phyloP scores from a whole-genome alignment of 2,888 invertebrate species.

The Himalopsyche anomala region DNA sequence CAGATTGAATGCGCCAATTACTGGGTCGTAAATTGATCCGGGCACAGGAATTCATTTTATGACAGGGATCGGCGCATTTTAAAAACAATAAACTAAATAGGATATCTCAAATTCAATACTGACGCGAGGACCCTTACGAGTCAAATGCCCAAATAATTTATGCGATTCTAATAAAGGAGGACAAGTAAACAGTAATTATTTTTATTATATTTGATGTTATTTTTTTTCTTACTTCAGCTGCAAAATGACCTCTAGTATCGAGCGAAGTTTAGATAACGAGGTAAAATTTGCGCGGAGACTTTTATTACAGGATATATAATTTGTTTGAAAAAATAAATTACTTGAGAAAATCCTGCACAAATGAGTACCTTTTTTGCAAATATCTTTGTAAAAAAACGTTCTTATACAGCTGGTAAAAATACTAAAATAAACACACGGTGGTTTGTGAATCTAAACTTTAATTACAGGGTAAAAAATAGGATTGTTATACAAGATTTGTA shows the following conservation, averaged over 20 bases:
- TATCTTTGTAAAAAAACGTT: too few relatives aligned
- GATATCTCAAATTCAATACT: neutral
- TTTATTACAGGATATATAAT: too few relatives aligned
- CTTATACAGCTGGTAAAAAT: too few relatives aligned
- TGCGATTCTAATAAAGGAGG: neutral
- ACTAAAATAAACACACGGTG: too few relatives aligned
- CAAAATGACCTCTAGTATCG: neutral
- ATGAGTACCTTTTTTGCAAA: too few relatives aligned
- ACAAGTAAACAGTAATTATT: neutral
- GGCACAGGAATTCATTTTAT: neutral
- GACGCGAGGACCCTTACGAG: neutral
- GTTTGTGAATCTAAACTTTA: too few relatives aligned
- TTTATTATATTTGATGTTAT: neutral
- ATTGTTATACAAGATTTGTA: too few relatives aligned
- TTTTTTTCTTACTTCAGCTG: neutral
- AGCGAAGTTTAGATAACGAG: neutral
- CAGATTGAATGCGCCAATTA: neutral
- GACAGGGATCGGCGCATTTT: neutral
- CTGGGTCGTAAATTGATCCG: neutral
- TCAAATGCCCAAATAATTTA: slow-evolving; percentile 19
- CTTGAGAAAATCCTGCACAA: too few relatives aligned
- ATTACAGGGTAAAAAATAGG: too few relatives aligned
- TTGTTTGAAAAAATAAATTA: too few relatives aligned
- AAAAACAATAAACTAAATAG: neutral
- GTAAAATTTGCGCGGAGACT: too few relatives aligned